Evolutionary conservation across 1,140 invertebrate species (phyloP).

Genomic region (Drosophila pallidifrons): DNA sequence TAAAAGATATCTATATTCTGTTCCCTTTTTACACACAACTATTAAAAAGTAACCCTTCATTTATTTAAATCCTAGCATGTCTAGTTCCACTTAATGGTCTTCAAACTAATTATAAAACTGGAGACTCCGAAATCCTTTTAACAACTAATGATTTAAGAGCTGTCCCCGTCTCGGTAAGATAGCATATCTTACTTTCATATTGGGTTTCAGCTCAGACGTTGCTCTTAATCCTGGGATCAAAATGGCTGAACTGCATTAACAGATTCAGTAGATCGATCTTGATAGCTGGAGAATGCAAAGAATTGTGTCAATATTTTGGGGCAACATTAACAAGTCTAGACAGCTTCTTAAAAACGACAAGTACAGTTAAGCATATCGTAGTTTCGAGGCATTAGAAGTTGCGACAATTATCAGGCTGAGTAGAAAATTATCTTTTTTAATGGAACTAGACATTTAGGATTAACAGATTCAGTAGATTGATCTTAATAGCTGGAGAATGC

Average conservation of each 20-base stretch:
- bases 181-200: slow-evolving; percentile 26
- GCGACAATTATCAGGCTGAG: too few relatives aligned
- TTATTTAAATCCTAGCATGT: slow-evolving; percentile 28
- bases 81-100: slow-evolving; percentile 35
- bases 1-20: slow-evolving; percentile 26
- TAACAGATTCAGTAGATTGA: not conserved
- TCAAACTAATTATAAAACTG: slow-evolving; percentile 41
- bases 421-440: too few relatives aligned
- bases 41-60: slow-evolving; percentile 8
- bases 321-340: slow-evolving; percentile 25
- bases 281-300: slow-evolving; percentile 14
- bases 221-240: slow-evolving; percentile 5
- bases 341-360: not conserved
- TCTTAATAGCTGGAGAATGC: slow-evolving; percentile 17
- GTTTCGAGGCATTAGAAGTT: not conserved
- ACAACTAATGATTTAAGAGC: slow-evolving; percentile 35
- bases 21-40: slow-evolving; percentile 18
- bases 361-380: slow-evolving; percentile 21
- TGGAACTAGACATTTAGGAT: too few relatives aligned
- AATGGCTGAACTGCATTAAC: slow-evolving; percentile 7
- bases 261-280: slow-evolving; percentile 6
- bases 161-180: slow-evolving; percentile 9
- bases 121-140: slow-evolving; percentile 27
- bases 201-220: slow-evolving; percentile 13
- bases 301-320: slow-evolving; percentile 31